A percentile compares a stretch with the other conserved stretches of the same genome.
Evolutionary conservation across 1,140 invertebrate genomes (phyloP).

Genomic region (Lutraria rhynchaena): DNA sequence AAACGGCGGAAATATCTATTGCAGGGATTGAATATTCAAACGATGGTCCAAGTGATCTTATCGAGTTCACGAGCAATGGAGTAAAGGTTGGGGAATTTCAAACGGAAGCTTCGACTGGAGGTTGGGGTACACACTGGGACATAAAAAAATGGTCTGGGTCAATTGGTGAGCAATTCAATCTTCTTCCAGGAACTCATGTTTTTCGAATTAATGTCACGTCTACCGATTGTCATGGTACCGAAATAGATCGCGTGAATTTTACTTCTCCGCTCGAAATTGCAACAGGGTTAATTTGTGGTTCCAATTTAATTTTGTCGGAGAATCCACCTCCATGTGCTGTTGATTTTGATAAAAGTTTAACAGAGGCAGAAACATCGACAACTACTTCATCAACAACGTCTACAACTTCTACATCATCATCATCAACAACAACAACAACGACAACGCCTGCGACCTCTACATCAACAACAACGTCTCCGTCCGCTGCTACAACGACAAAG

Average conservation of each 20-base stretch:
- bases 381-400: no score
- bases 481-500: not conserved
- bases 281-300: no score
- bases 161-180: not conserved
- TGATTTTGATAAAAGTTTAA: no score
- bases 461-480: not conserved
- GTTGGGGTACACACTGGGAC: conserved; percentile 33
- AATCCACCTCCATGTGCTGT: no score
- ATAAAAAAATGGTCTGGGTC: not conserved
- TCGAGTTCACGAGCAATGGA: not conserved
- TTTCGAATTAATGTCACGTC: not conserved
- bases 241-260: not conserved
- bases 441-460: no score
- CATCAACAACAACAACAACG: no score
- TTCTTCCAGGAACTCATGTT: conserved; percentile 4
- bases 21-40: conserved; percentile 16
- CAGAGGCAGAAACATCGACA: no score
- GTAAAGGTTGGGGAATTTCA: not conserved
- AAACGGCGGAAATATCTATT: not conserved
- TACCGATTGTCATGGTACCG: conserved; percentile 27
- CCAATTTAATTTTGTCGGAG: no score
- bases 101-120: conserved; percentile 2
- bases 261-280: no score
- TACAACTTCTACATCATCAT: no score
- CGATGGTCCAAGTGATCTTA: conserved; percentile 29